These are phyloP conservation scores for Sorex maritimensis DNA, from an alignment of 2,797 vertebrate species.

Conservation along the genomic window DNA sequence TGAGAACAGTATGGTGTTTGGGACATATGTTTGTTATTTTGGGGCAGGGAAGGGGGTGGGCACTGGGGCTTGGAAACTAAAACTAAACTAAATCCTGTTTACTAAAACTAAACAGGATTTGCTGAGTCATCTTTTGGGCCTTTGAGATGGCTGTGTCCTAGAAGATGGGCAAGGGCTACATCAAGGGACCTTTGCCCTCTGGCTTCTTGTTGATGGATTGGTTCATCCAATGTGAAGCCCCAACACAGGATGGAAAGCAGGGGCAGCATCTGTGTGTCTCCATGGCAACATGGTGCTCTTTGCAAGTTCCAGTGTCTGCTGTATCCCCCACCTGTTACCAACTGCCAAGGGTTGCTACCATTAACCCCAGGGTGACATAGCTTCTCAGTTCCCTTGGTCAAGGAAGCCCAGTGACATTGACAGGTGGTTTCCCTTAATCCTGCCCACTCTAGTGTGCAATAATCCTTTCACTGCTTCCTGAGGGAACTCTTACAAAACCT, in stretches of 20 bases:
- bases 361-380: neutral
- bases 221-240: neutral
- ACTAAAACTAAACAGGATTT: neutral
- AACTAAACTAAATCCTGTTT: neutral
- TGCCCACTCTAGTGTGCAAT: neutral
- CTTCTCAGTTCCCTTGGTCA: neutral
- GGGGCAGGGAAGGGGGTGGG: neutral
- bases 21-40: conserved; percentile 30
- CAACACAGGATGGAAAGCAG: neutral
- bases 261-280: neutral
- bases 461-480: neutral
- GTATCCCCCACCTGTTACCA: neutral
- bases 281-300: neutral
- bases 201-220: neutral
- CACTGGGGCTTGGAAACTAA: neutral
- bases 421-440: neutral
- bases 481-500: conserved; percentile 8
- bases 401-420: neutral
- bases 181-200: neutral
- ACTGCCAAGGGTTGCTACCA: too few species aligned
- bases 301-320: neutral
- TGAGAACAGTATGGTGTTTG: neutral
- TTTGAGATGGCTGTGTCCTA: neutral
- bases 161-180: neutral
- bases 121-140: too few species aligned